Base-by-base conservation (phyloP, 2,888 invertebrate species). In the Meteorus colon region DNA sequence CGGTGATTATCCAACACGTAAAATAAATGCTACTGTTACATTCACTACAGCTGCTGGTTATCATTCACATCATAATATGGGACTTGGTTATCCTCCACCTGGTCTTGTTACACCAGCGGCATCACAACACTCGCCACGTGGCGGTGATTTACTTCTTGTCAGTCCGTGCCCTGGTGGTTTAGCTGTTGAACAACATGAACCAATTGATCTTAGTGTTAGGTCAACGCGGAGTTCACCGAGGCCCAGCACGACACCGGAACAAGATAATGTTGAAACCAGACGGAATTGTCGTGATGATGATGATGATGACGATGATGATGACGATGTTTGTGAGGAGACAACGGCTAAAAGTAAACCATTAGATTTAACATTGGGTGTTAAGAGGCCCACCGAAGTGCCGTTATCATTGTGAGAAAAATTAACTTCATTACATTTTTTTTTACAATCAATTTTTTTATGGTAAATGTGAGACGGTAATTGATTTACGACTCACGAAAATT, bases 181-280 rank as follows among this genome's bases (percentile, higher is more conserved):
- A 0, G 88, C 90, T 45, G 86, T 89, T 31, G 90, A 90, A 62
- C 91, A 92, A 81, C 91, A 92, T 63, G 89, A 90, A 68, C 90
- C 90, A 24, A 91, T 91, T 73, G 90, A 91, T 80, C 84, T 90
- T n/a, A 90, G 90, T 76, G 82, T 90, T 10, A 86, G 89, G 48
- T 84, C 89, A 1, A 85, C 81, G 60, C 82, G 84, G 45, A 85
- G 80, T 66, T 86, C 85, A 0, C 85, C 86, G 1, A 80, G 84
- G 70, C 84, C 86, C 1, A 85, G 84, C 63, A 82, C 83, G 71
- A 78, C 81, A 2, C 73, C 77, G 4, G 79, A 78, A 16, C 77
- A 80, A 29, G 79, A 80, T 1, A 63, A 76, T 59, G 51, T 69
- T 2, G 79, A 80, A 14, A 69, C 63, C 2, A 48, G 73, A 41